phyloP scores from a whole-genome alignment of 2,113 vertebrate species.

The Paramormyrops kingsleyae region DNA sequence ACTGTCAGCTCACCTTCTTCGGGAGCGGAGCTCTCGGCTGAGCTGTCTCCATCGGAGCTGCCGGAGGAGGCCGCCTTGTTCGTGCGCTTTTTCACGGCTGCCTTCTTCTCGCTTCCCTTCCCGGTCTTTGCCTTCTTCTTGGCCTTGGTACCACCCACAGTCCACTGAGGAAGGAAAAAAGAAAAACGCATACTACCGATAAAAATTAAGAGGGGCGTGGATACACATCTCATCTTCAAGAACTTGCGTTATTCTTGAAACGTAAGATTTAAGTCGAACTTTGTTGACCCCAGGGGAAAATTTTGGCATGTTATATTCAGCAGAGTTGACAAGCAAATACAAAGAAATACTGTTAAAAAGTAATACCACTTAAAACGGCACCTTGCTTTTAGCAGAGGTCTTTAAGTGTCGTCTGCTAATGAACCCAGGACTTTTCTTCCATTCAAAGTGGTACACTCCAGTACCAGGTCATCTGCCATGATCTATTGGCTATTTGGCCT shows the following conservation, averaged over 20 bases:
- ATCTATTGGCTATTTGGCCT: neutral
- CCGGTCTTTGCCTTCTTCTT: slow-evolving; percentile 89
- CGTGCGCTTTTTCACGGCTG: slow-evolving; percentile 75
- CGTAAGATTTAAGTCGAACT: neutral
- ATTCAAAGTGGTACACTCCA: neutral
- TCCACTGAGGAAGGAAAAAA: slow-evolving; percentile 72
- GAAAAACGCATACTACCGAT: neutral
- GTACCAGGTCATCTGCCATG: too few relatives aligned
- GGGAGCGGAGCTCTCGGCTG: slow-evolving; percentile 90
- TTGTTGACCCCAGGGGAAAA: neutral
- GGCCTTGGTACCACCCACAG: slow-evolving; percentile 91
- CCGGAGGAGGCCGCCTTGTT: slow-evolving; percentile 89
- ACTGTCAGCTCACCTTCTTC: slow-evolving; percentile 77
- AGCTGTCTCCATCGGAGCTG: slow-evolving; percentile 92
- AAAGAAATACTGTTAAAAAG: neutral
- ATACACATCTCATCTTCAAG: neutral
- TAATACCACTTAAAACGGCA: neutral
- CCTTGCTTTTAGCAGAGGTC: neutral
- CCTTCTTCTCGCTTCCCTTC: slow-evolving; percentile 87
- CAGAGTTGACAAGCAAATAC: neutral
- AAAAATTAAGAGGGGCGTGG: neutral
- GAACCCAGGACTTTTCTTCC: neutral
- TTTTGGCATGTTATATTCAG: neutral
- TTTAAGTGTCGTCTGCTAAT: neutral
- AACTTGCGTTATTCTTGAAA: neutral